These are phyloP conservation scores for Drosophila lini DNA, from an alignment of 1,140 invertebrate genomes.

Conservation along the genomic window DNA sequence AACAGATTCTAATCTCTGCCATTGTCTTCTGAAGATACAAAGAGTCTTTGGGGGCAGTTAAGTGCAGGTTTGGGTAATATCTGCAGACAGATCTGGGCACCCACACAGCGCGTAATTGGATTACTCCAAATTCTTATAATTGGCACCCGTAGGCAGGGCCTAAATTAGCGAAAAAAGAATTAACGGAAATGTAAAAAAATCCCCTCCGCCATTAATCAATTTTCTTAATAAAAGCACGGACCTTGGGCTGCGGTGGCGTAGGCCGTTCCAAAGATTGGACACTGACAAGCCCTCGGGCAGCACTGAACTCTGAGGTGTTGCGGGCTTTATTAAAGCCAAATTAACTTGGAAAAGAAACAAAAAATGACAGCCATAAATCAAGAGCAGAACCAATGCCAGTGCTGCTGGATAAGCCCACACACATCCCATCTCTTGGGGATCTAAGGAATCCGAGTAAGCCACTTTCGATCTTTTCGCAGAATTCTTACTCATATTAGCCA, in stretches of 20 bases:
- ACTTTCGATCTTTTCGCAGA: constrained; percentile 9
- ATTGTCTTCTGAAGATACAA: constrained; percentile 4
- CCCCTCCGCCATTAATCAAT: constrained; percentile 66
- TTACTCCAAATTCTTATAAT: constrained; percentile 55
- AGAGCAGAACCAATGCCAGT: constrained; percentile 45
- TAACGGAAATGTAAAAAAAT: constrained; percentile 51
- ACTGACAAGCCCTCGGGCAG: constrained; percentile 48
- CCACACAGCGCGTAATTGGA: constrained; percentile 35
- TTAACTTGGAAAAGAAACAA: constrained; percentile 43
- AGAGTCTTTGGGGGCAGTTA: background rate
- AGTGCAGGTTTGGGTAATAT: constrained; percentile 25
- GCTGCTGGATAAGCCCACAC: constrained; percentile 48
- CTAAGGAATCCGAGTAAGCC: constrained; percentile 13
- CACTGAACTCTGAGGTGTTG: constrained; percentile 32
- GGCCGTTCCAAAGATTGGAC: constrained; percentile 50
- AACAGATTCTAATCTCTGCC: constrained; percentile 48
- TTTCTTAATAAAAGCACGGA: constrained; percentile 60
- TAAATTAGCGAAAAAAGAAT: constrained; percentile 67
- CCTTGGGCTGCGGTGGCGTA: constrained; percentile 51
- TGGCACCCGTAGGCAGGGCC: constrained; percentile 47
- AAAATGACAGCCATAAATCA: constrained; percentile 65
- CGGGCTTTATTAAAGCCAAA: constrained; percentile 65
- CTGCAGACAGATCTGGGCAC: constrained; percentile 19
- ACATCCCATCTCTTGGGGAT: constrained; percentile 3
- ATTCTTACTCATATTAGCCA: constrained; percentile 13